phyloP scores from a whole-genome alignment of 2,797 vertebrate species.

The Crypturellus tataupa region DNA sequence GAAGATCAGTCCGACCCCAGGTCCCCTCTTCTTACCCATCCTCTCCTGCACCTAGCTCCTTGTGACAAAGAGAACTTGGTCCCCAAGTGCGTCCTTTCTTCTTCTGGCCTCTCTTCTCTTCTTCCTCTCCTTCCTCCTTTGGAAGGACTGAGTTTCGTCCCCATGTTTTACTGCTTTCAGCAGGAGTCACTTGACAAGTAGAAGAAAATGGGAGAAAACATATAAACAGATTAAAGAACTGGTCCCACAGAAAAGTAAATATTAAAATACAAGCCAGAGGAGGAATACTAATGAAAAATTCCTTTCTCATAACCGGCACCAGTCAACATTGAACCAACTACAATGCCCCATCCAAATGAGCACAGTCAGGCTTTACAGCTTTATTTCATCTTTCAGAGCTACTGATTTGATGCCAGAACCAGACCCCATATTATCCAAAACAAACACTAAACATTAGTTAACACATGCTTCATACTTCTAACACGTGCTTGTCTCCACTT shows the following conservation, averaged over 20 bases:
- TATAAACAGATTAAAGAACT: not conserved
- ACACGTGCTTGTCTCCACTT: not conserved
- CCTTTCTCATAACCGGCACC: not conserved
- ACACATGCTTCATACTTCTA: not conserved
- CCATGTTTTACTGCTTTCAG: constrained; percentile 88
- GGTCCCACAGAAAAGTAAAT: not conserved
- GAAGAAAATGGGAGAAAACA: not conserved
- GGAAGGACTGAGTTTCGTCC: constrained; percentile 83
- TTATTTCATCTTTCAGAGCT: not conserved
- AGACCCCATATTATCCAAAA: not conserved
- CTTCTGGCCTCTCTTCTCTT: constrained; percentile 91
- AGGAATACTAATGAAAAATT: not conserved
- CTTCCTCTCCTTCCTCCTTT: constrained; percentile 87
- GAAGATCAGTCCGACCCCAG: not conserved
- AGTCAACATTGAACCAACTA: not conserved
- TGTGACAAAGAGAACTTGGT: constrained; percentile 83
- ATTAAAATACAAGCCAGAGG: not conserved
- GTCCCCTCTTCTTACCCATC: constrained; percentile 84
- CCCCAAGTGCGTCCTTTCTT: constrained; percentile 91
- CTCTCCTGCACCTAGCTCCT: constrained; percentile 89
- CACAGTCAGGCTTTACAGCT: not conserved
- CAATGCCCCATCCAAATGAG: not conserved
- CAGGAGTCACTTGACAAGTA: constrained; percentile 87
- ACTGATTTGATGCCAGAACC: not conserved
- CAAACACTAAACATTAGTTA: not conserved